These are phyloP conservation scores for Cervus canadensis DNA, from an alignment of 2,113 vertebrate genomes.

Conservation along the genomic window DNA sequence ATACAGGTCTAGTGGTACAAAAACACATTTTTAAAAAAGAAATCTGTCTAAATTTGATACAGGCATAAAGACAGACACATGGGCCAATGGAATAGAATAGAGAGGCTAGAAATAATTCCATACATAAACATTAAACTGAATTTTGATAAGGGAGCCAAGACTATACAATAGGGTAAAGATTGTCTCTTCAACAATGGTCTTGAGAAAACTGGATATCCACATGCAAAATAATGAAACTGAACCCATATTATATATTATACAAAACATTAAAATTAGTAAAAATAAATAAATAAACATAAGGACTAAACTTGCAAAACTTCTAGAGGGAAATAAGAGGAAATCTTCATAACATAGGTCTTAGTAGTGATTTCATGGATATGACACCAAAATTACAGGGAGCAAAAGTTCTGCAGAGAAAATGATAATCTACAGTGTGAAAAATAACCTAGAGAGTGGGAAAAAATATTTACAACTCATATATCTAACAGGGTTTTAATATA, in stretches of 20 bases:
- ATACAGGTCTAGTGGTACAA: not conserved
- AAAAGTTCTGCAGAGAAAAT: not conserved
- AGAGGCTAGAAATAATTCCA: not conserved
- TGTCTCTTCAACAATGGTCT: not conserved
- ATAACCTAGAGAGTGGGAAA: not conserved
- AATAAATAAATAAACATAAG: not conserved
- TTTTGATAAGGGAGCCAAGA: not conserved
- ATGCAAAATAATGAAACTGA: not conserved
- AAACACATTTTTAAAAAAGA: not conserved
- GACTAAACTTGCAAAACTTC: not conserved
- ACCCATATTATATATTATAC: not conserved
- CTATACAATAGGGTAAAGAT: not conserved
- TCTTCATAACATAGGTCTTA: not conserved
- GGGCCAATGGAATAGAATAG: not conserved
- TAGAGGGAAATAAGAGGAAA: not conserved
- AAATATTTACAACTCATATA: not conserved
- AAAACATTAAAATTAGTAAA: not conserved
- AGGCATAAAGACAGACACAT: not conserved
- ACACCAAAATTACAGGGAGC: not conserved
- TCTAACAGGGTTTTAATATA: not conserved
- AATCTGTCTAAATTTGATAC: not conserved
- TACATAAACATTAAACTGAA: not conserved
- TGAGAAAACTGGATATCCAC: not conserved
- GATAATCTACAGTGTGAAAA: not conserved
- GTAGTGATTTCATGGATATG: not conserved